Percentiles rank a stretch among this genome's conserved stretches.
Conservation (phyloP, 2,113 vertebrate genomes). For the Triplophysa siluroides region DNA sequence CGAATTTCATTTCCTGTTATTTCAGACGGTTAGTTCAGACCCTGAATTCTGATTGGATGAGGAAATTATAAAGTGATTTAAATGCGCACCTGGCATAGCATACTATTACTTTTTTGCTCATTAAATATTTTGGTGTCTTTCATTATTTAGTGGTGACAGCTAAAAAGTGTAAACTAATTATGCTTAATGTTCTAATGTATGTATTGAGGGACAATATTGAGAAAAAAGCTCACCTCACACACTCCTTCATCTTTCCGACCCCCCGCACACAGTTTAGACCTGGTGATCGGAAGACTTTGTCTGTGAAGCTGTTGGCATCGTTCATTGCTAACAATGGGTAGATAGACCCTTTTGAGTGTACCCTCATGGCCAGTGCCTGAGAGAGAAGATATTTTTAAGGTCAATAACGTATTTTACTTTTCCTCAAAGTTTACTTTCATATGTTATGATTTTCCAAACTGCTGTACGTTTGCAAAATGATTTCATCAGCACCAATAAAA, state of each 20-base stretch:
- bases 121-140: too few relatives aligned
- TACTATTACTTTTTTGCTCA: too few relatives aligned
- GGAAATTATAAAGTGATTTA: neutral
- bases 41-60: neutral
- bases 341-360: slow-evolving; percentile 81
- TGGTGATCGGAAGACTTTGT: slow-evolving; percentile 85
- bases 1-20: too few relatives aligned
- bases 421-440: too few relatives aligned
- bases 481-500: too few relatives aligned
- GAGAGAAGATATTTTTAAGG: slow-evolving; percentile 22
- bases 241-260: slow-evolving; percentile 88
- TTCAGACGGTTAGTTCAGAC: too few relatives aligned
- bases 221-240: slow-evolving; percentile 85
- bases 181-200: too few relatives aligned
- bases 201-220: neutral
- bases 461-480: too few relatives aligned
- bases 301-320: slow-evolving; percentile 87
- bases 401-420: neutral
- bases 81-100: too few relatives aligned
- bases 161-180: too few relatives aligned
- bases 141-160: too few relatives aligned
- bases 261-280: slow-evolving; percentile 92
- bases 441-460: too few relatives aligned
- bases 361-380: slow-evolving; percentile 86
- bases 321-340: slow-evolving; percentile 85